A percentile compares a stretch with the other conserved stretches of the same genome.
Conservation (phyloP, 2,113 vertebrate species). For the Periophthalmodon schlosseri region DNA sequence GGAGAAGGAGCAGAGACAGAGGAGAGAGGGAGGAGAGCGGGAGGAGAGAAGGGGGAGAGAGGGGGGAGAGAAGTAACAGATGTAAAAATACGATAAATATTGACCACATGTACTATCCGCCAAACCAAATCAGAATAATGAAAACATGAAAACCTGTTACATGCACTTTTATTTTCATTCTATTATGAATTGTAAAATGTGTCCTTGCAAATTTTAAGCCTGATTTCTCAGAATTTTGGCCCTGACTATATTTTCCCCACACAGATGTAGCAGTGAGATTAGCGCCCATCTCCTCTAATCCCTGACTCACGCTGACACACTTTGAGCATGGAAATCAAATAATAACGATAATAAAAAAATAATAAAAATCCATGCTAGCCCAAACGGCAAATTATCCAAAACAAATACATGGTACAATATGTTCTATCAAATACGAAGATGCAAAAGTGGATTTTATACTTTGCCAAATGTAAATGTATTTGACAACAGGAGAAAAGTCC, state of each 20-base stretch:
- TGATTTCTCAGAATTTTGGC: neutral
- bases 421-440: neutral
- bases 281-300: neutral
- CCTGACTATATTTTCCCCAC: neutral
- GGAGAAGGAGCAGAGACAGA: too few species aligned
- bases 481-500: constrained; percentile 21
- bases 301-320: neutral
- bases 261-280: neutral
- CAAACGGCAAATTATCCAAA: neutral
- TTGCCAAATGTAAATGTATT: neutral
- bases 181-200: too few species aligned
- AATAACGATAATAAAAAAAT: too few species aligned
- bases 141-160: too few species aligned
- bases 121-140: too few species aligned
- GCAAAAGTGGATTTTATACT: neutral
- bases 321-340: neutral
- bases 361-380: neutral
- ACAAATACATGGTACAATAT: neutral
- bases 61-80: too few species aligned
- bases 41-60: too few species aligned
- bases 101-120: too few species aligned
- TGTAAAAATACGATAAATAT: too few species aligned
- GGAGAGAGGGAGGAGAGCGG: too few species aligned
- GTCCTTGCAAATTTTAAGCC: neutral
- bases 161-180: too few species aligned